These are phyloP conservation scores for Pristionchus japonicus DNA, from an alignment of 2,888 invertebrate genomes.

Conservation along the genomic window DNA sequence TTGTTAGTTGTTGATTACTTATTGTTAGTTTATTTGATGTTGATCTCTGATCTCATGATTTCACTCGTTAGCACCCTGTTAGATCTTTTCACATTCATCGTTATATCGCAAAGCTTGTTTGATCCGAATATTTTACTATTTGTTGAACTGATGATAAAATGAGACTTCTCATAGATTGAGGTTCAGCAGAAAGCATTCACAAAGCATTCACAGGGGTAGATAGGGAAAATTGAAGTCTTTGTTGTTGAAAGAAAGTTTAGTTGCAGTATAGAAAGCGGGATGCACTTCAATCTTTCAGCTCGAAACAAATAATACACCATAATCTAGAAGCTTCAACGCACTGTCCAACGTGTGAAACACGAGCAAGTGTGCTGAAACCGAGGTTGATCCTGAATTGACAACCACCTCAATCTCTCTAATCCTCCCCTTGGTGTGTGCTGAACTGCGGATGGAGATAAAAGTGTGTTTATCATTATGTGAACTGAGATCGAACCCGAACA, in stretches of 20 bases:
- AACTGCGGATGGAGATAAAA: not conserved
- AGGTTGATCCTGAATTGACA: not conserved
- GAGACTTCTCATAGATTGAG: not conserved
- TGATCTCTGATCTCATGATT: conserved; percentile 37
- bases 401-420: not conserved
- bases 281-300: no score
- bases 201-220: not conserved
- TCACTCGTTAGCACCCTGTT: not conserved
- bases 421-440: not conserved
- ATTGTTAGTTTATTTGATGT: not conserved
- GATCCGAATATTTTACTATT: not conserved
- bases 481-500: not conserved
- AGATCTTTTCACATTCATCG: not conserved
- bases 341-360: not conserved
- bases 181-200: not conserved
- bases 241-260: no score
- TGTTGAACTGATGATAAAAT: not conserved
- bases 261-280: no score
- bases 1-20: conserved; percentile 32
- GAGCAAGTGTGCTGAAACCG: not conserved
- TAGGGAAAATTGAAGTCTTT: no score
- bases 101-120: not conserved
- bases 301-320: not conserved
- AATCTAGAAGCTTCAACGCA: not conserved
- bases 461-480: not conserved